These are phyloP conservation scores for Pogona vitticeps DNA, from an alignment of 2,113 vertebrate species.

Conservation along the genomic window DNA sequence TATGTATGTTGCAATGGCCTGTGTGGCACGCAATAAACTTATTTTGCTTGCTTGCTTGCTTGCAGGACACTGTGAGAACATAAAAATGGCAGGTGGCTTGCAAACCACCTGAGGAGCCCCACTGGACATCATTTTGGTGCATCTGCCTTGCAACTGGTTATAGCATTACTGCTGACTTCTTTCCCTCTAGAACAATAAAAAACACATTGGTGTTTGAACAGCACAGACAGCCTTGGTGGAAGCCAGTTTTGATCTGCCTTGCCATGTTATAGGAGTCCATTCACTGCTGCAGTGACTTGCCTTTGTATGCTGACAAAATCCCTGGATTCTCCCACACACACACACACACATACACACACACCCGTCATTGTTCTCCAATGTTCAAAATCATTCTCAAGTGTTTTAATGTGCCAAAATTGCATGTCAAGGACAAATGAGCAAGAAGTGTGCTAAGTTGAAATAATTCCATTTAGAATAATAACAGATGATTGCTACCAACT, in stretches of 20 bases:
- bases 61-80: too few species aligned
- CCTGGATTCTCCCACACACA: background rate
- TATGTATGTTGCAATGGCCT: too few species aligned
- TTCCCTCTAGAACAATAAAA: background rate
- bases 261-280: background rate
- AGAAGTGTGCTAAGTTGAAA: conserved; percentile 46
- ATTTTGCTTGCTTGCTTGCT: too few species aligned
- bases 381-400: conserved; percentile 33
- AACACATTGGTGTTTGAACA: background rate
- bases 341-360: too few species aligned
- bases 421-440: conserved; percentile 33
- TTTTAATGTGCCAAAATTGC: conserved; percentile 25
- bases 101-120: too few species aligned
- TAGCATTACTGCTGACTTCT: background rate
- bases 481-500: conserved; percentile 40
- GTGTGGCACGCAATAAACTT: too few species aligned
- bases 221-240: background rate
- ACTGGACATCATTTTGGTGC: background rate
- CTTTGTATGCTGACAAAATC: background rate
- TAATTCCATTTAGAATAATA: conserved; percentile 52
- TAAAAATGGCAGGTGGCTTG: too few species aligned
- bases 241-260: background rate
- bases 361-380: background rate
- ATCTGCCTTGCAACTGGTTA: too few species aligned
- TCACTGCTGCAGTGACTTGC: background rate